Percentiles rank a stretch among this genome's conserved stretches.
phyloP scores from a whole-genome alignment of 2,113 vertebrate genomes.

The Vicugna pacos region DNA sequence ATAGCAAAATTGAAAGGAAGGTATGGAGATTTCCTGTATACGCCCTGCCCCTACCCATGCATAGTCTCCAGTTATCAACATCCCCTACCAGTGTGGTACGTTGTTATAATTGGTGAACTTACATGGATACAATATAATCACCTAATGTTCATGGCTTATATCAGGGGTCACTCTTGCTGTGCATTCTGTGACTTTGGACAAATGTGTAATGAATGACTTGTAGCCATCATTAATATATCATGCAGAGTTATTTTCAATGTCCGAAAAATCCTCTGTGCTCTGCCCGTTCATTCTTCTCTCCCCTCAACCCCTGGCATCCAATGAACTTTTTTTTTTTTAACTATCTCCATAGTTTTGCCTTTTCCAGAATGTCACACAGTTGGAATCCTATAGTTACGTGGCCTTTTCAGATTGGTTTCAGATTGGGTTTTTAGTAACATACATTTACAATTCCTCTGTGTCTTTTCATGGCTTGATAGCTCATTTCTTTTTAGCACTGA shows the following conservation, averaged over 20 bases:
- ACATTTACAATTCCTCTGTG: neutral
- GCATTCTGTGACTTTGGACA: neutral
- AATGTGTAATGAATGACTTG: neutral
- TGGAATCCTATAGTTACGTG: neutral
- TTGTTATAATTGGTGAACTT: neutral
- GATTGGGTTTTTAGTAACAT: neutral
- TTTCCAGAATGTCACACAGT: neutral
- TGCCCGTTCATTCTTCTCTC: neutral
- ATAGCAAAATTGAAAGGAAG: neutral
- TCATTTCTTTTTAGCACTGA: neutral
- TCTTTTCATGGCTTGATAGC: neutral
- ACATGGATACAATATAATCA: accelerated
- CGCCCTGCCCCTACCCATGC: neutral
- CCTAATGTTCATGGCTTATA: neutral
- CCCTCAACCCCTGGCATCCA: neutral
- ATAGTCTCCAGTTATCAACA: neutral
- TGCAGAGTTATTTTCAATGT: neutral
- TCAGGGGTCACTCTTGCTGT: neutral
- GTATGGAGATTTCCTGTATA: neutral
- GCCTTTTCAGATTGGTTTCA: neutral
- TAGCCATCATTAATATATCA: neutral
- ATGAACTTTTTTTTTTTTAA: neutral
- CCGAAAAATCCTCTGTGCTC: neutral
- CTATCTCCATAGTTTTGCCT: neutral
- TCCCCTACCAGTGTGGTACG: too few species aligned